Conservation (phyloP, 2,888 invertebrate genomes). For the Aradus depressus region DNA sequence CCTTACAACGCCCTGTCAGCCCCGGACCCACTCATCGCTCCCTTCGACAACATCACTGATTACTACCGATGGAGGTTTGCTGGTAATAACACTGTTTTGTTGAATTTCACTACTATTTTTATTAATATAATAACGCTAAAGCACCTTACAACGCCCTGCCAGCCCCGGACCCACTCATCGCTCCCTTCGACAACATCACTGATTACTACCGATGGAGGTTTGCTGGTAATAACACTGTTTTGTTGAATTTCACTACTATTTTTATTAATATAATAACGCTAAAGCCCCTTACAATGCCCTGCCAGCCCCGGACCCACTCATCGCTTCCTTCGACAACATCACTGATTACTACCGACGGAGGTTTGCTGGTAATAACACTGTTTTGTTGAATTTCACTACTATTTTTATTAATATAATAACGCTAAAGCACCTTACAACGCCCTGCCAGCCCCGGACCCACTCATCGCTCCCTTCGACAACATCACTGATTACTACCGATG, state of each 20-base stretch:
- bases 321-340: constrained; percentile 57
- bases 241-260: too few species aligned
- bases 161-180: constrained; percentile 58
- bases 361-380: constrained; percentile 77
- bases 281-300: constrained; percentile 73
- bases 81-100: too few species aligned
- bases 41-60: constrained; percentile 56
- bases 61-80: constrained; percentile 63
- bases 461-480: constrained; percentile 52
- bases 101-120: too few species aligned
- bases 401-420: too few species aligned
- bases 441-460: constrained; percentile 66
- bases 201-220: constrained; percentile 59
- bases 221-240: too few species aligned
- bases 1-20: constrained; percentile 71
- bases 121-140: too few species aligned
- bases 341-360: constrained; percentile 54
- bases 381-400: too few species aligned
- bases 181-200: constrained; percentile 54
- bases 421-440: neutral
- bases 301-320: constrained; percentile 60
- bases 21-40: constrained; percentile 54
- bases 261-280: too few species aligned
- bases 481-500: constrained; percentile 58
- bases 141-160: constrained; percentile 74